Percentiles rank a stretch among this genome's conserved stretches.
Evolutionary conservation across 1,140 invertebrate genomes (phyloP).

Genomic region (Yoshiicerus persimilis): DNA sequence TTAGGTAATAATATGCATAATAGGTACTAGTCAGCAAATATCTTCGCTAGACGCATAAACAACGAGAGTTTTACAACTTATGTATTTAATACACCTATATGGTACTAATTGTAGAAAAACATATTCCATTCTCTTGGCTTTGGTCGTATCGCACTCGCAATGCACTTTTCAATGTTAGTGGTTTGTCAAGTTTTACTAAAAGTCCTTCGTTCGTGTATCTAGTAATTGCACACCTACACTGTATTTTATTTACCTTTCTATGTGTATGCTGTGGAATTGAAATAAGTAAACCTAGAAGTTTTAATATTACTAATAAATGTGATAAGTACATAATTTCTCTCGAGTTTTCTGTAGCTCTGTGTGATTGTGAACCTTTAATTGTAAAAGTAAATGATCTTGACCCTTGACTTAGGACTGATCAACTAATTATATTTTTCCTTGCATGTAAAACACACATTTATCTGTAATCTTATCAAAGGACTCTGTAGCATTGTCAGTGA

Average conservation of each 20-base stretch:
- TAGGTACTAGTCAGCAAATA: background rate
- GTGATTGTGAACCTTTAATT: background rate
- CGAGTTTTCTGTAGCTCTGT: no score
- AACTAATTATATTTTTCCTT: background rate
- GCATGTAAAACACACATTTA: background rate
- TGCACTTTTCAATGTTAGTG: background rate
- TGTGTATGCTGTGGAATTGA: no score
- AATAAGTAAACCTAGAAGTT: no score
- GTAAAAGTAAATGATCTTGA: background rate
- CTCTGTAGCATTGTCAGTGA: background rate
- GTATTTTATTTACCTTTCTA: no score
- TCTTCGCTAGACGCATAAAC: background rate
- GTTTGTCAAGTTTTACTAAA: background rate
- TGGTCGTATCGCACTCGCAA: background rate
- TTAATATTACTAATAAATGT: no score
- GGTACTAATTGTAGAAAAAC: background rate
- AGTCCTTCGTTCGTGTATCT: background rate
- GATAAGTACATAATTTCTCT: no score
- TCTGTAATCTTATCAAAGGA: background rate
- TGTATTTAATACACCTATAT: background rate
- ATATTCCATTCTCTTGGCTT: background rate
- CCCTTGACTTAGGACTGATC: background rate
- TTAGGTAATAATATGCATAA: background rate
- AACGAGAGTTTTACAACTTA: background rate
- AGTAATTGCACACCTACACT: no score